Base-by-base conservation (phyloP, 30 jellyfish, hydroid and myxozoan genomes). In the Cassiopea xamachana region DNA sequence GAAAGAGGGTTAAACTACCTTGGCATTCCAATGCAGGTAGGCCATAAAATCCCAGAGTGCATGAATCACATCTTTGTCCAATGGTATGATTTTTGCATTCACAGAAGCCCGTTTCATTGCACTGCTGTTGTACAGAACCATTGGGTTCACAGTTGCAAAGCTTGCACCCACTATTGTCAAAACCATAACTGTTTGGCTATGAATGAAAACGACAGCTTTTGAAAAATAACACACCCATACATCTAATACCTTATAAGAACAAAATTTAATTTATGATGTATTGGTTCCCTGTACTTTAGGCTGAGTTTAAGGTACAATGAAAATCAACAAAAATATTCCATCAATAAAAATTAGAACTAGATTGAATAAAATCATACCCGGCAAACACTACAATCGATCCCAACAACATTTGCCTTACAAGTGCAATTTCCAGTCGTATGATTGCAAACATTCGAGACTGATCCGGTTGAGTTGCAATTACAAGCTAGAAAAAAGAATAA, bases 91-190 rank as follows among this genome's bases (percentile, higher is more conserved):
- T 81, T 59, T 16, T 69, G 76, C 98, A 94, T 39, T 69, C 59
- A 60, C 98, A 94, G 0, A 58, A 50, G 1, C 98, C 98, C 1
- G 94, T 43, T 17, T 80, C 93, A 78, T 94, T 87, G 45, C 98
- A 94, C 76, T 94, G 98, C 73, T 60, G 89, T 16, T 15, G 60
- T 49, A 81, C 48, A 1, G 98, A 84, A 7, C 98, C 98, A 60
- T 48, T 9, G 15, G 83, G 91, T 75, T 90, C 90, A 84, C 98
- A 94, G 64, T 81, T 61, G 55, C 98, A 94, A 1, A 61, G 75
- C 68, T 27, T 49, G 64, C 98, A 94, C 16, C 98, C 98, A 43
- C 96, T 84, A 77, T 82, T 94, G 80, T 94, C 86, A 47, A 94
- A 76, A 15, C 97, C 97, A 81, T 70, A 94, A 1, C 97, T 72